Evolutionary conservation across 2,797 vertebrate species (phyloP).

Genomic region (Gymnoscopelus braueri): DNA sequence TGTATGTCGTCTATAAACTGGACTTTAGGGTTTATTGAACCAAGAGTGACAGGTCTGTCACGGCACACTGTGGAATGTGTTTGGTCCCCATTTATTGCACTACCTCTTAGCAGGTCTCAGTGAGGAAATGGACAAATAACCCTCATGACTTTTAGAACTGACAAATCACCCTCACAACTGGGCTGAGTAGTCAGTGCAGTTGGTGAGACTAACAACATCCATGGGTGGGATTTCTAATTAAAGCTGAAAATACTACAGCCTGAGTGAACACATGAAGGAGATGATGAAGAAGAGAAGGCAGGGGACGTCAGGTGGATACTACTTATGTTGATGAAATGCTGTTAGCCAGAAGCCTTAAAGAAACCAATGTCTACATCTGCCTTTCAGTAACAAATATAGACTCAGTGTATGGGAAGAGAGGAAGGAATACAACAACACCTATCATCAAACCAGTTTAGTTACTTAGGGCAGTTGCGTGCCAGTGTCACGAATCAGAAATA

Average conservation of each 20-base stretch:
- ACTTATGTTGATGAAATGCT: neutral
- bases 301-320: neutral
- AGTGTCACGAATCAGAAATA: too few relatives aligned
- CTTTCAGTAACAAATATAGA: neutral
- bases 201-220: neutral
- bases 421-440: neutral
- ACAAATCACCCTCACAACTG: slow-evolving; percentile 14
- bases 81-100: too few relatives aligned
- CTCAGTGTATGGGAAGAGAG: neutral
- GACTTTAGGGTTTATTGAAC: too few relatives aligned
- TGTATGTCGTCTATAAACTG: too few relatives aligned
- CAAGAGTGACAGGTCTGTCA: too few relatives aligned
- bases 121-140: neutral
- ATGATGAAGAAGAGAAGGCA: neutral
- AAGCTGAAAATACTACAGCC: neutral
- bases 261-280: neutral
- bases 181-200: too few relatives aligned
- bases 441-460: neutral
- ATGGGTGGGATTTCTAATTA: neutral
- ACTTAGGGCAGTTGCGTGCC: neutral
- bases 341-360: neutral
- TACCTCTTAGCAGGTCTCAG: too few relatives aligned
- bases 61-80: too few relatives aligned
- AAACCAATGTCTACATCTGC: slow-evolving; percentile 5
- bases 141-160: slow-evolving; percentile 8